These are phyloP conservation scores for Phortica variegata DNA, from an alignment of 1,140 invertebrate genomes.

Conservation along the genomic window DNA sequence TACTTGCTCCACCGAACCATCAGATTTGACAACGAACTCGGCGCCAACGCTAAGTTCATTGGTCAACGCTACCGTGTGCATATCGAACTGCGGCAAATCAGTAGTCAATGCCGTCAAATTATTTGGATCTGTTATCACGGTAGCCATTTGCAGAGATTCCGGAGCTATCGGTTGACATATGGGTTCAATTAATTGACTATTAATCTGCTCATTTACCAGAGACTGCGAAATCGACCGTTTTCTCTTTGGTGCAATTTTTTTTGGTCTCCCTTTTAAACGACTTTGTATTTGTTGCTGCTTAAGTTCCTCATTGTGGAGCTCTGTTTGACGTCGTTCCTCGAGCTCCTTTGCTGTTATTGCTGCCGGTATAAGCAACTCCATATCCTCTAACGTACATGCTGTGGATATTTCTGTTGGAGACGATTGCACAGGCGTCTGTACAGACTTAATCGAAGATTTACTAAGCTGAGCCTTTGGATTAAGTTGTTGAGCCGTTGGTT, in stretches of 20 bases:
- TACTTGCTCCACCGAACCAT: slow-evolving; percentile 43
- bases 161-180: background rate
- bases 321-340: too few species aligned
- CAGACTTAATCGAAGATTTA: background rate
- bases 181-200: background rate
- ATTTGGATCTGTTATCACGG: background rate
- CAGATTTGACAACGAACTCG: slow-evolving; percentile 43
- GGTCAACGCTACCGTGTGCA: background rate
- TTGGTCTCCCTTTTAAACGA: slow-evolving; percentile 32
- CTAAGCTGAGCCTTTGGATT: too few species aligned
- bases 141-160: background rate
- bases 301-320: too few species aligned
- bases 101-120: too few species aligned
- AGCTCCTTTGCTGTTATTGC: slow-evolving; percentile 34
- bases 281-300: slow-evolving; percentile 25
- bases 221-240: slow-evolving; percentile 3
- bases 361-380: slow-evolving; percentile 37
- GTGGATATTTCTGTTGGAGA: slow-evolving; percentile 16
- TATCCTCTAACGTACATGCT: slow-evolving; percentile 36
- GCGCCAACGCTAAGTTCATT: slow-evolving; percentile 40
- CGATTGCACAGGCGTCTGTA: slow-evolving; percentile 2
- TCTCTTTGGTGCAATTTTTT: slow-evolving; percentile 14
- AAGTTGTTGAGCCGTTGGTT: slow-evolving; percentile 23
- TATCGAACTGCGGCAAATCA: too few species aligned
- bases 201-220: background rate